Conservation (phyloP, 2,888 invertebrate species). For the Cheilosia variabilis region DNA sequence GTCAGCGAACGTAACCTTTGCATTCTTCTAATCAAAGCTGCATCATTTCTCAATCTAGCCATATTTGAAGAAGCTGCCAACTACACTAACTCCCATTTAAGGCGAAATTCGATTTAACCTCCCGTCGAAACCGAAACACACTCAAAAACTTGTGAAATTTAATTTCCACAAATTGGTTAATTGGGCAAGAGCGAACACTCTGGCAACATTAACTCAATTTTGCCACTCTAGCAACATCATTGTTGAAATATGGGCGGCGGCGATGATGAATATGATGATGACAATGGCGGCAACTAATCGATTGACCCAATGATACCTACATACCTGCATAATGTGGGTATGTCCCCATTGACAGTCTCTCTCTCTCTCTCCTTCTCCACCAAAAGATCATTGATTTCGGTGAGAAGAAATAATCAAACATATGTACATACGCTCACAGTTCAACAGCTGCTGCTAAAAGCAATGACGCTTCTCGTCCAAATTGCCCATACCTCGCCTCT, state of each 20-base stretch:
- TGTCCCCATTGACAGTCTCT: constrained; percentile 54
- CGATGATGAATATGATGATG: constrained; percentile 10
- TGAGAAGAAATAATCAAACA: constrained; percentile 4
- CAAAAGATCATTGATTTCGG: constrained; percentile 28
- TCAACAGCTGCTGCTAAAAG: constrained; percentile 20
- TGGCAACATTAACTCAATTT: constrained; percentile 58
- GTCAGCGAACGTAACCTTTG: not conserved
- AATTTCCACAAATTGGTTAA: constrained; percentile 70
- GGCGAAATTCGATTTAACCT: constrained; percentile 64
- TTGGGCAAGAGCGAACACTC: constrained; percentile 66
- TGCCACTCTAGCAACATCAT: constrained; percentile 57
- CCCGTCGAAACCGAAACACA: constrained; percentile 52
- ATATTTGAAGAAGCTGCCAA: constrained; percentile 55
- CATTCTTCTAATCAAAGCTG: not conserved
- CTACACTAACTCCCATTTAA: constrained; percentile 48
- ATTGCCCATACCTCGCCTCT: constrained; percentile 52
- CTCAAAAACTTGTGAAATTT: constrained; percentile 64
- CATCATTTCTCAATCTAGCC: constrained; percentile 46
- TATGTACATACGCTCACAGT: not conserved
- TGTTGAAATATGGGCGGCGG: constrained; percentile 60
- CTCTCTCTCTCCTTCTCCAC: not conserved
- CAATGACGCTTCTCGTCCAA: constrained; percentile 47
- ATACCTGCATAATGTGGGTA: constrained; percentile 2
- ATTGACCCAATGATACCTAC: constrained; percentile 64
- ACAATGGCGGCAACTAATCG: constrained; percentile 65